These are phyloP conservation scores for Acanthosepion lycidas DNA, from an alignment of 2,888 invertebrate species.

Conservation along the genomic window DNA sequence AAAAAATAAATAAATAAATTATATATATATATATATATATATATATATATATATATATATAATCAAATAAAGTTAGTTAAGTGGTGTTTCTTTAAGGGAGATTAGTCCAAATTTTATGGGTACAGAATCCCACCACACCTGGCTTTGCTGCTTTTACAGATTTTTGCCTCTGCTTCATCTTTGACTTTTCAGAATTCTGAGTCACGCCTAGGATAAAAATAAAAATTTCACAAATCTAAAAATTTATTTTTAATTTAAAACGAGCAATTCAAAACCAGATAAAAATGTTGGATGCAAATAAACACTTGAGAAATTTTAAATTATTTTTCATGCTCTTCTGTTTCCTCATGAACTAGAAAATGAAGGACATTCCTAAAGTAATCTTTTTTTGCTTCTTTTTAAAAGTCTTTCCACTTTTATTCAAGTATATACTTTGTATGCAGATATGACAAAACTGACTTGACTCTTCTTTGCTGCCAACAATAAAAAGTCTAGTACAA, in stretches of 20 bases:
- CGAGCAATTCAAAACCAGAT: not conserved
- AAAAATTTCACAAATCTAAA: not conserved
- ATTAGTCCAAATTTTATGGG: not conserved
- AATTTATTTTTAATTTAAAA: not conserved
- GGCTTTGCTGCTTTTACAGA: constrained; percentile 6
- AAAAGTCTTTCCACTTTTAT: not conserved
- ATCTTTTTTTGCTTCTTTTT: no score
- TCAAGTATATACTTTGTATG: no score
- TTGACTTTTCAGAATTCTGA: not conserved
- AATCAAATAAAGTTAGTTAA: not conserved
- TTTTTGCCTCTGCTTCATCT: not conserved
- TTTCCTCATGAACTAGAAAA: not conserved
- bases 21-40: no score
- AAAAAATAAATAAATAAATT: no score
- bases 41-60: no score
- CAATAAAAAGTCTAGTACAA: no score
- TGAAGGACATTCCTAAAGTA: no score
- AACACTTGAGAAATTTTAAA: not conserved
- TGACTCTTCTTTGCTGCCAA: no score
- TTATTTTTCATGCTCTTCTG: no score
- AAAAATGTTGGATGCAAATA: not conserved
- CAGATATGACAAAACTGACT: no score
- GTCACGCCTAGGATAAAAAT: not conserved
- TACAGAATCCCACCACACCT: constrained; percentile 33
- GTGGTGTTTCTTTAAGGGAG: not conserved